These are phyloP conservation scores for Reticulitermes lucifugus DNA, from an alignment of 2,888 invertebrate genomes.

Conservation along the genomic window DNA sequence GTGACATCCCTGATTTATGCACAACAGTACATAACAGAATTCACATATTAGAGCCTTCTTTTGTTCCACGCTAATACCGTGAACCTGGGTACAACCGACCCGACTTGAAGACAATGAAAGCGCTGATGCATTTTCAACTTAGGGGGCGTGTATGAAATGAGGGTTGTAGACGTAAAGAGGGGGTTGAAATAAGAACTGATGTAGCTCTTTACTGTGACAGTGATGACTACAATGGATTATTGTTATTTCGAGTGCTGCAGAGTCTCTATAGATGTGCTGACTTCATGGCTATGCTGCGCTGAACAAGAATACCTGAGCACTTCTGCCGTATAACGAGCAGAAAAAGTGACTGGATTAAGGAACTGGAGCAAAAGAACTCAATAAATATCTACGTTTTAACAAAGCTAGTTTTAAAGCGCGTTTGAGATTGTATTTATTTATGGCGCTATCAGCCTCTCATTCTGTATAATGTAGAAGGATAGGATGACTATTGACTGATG, in stretches of 20 bases:
- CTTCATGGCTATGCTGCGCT: not conserved
- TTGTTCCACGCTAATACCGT: constrained; percentile 4
- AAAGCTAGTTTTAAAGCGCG: too few species aligned
- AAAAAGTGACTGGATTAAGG: not conserved
- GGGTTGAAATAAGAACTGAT: constrained; percentile 9
- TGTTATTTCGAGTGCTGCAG: not conserved
- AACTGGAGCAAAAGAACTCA: too few species aligned
- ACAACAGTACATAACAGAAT: not conserved
- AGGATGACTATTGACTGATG: too few species aligned
- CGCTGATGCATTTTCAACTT: constrained; percentile 27
- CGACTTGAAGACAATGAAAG: constrained; percentile 9
- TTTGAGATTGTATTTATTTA: too few species aligned
- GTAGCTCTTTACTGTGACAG: not conserved
- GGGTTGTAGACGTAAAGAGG: not conserved
- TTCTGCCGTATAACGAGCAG: not conserved
- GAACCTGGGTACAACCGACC: not conserved
- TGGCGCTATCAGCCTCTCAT: too few species aligned
- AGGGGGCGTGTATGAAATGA: not conserved
- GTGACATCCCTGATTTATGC: constrained; percentile 14
- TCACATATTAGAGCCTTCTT: not conserved
- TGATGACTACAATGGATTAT: constrained; percentile 18
- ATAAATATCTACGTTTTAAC: too few species aligned
- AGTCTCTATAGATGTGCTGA: not conserved
- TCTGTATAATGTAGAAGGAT: too few species aligned
- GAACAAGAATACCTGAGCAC: not conserved